Evolutionary conservation across 2,888 invertebrate species (phyloP).

Genomic region (Emmelina monodactyla): DNA sequence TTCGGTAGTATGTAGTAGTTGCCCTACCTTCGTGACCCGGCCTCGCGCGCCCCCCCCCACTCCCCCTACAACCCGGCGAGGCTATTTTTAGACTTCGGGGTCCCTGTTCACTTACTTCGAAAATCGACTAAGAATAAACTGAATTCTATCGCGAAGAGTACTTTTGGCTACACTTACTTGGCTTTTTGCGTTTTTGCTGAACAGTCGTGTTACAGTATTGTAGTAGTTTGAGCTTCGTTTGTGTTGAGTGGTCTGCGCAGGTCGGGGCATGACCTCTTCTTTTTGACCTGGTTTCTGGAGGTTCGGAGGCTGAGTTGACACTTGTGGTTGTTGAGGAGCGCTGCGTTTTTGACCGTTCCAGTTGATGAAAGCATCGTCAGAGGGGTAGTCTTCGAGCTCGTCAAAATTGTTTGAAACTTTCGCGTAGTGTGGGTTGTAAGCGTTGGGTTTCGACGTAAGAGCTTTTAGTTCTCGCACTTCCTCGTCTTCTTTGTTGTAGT

Average conservation of each 20-base stretch:
- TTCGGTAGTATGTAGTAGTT: not conserved
- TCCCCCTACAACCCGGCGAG: conserved; percentile 49
- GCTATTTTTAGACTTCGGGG: conserved; percentile 54
- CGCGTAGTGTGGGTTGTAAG: conserved; percentile 54
- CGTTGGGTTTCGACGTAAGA: conserved; percentile 62
- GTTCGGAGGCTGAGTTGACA: conserved; percentile 22
- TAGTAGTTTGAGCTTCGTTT: conserved; percentile 47
- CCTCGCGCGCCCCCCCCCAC: conserved; percentile 48
- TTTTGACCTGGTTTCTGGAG: conserved; percentile 64
- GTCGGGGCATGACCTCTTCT: conserved; percentile 70
- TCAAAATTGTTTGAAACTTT: conserved; percentile 48
- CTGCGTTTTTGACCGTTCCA: conserved; percentile 62
- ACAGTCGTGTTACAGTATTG: conserved; percentile 56
- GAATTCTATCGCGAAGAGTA: not conserved
- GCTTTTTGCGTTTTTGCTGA: conserved; percentile 52
- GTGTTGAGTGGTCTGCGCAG: conserved; percentile 45
- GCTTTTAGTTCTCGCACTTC: conserved; percentile 72
- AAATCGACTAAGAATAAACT: conserved; percentile 1
- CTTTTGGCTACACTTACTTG: conserved; percentile 67
- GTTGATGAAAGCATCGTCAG: conserved; percentile 60
- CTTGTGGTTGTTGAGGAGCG: conserved; percentile 37
- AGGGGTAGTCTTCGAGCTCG: conserved; percentile 52
- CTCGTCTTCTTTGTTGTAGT: conserved; percentile 66
- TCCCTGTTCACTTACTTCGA: not conserved
- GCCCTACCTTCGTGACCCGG: conserved; percentile 35